Percentiles rank a stretch among this genome's conserved stretches.
These are phyloP conservation scores for Ranitomeya variabilis DNA, from an alignment of 2,113 vertebrate genomes.

Conservation along the genomic window DNA sequence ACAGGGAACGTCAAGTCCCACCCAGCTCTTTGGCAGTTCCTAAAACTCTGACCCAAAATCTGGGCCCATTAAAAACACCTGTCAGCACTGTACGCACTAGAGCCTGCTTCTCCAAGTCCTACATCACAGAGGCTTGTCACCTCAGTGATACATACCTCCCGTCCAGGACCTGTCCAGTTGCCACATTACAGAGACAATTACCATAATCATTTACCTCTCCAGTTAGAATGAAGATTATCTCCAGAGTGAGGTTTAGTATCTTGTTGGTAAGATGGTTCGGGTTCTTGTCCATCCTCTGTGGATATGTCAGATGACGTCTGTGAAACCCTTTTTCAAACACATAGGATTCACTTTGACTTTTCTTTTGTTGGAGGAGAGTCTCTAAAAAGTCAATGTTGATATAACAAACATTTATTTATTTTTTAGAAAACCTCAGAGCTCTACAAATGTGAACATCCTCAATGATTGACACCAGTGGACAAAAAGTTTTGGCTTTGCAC, in stretches of 20 bases:
- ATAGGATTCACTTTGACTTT: background rate
- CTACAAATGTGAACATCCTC: too few relatives aligned
- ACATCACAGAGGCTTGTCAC: too few relatives aligned
- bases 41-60: too few relatives aligned
- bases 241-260: background rate
- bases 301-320: background rate
- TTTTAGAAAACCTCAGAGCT: too few relatives aligned
- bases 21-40: too few relatives aligned
- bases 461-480: too few relatives aligned
- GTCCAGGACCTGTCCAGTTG: background rate
- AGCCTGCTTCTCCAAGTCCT: too few relatives aligned
- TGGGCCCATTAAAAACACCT: too few relatives aligned
- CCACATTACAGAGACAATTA: background rate
- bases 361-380: background rate
- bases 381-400: background rate
- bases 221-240: conserved; percentile 6
- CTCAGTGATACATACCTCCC: too few relatives aligned
- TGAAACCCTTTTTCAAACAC: background rate
- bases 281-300: background rate
- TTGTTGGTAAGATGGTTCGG: background rate
- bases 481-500: too few relatives aligned
- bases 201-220: background rate
- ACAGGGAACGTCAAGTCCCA: too few relatives aligned
- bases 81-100: too few relatives aligned
- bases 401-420: background rate